Evolutionary conservation across 2,113 vertebrate genomes (phyloP), one percentile per base, ranked within the genome.

Genomic region (Psophia crepitans): DNA sequence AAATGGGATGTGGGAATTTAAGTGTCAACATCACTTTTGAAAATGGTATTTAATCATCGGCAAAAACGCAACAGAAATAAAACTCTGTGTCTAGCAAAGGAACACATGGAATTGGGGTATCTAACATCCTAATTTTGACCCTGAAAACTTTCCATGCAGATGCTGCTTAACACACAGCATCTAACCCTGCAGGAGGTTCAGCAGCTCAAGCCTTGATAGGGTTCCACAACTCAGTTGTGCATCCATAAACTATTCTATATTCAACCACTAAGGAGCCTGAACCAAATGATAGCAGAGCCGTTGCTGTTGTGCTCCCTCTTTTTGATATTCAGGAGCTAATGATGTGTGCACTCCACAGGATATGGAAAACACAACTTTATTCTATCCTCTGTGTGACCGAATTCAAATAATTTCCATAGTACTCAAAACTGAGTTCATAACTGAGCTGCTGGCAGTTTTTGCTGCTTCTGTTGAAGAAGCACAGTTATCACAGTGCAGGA

Each of bases 241-340:
- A 74, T 78, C 43, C 80, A 86, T 58, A 84, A 88, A 74, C 41
- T 49, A 43, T 56, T 51, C 43, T 75, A 35, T 71, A 81, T 74
- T 65, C 76, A 92, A 70, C 23, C 46, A 75, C 84, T 64, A 71
- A 80, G 76, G 39, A 91, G 51, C 57, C n/a, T 71, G 60, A 95
- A 94, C 35, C 35, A 87, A 96, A 82, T 12, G 30, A 71, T 2
- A 82, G 51, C 48, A 82, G 41, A 87, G 69, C 69, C 75, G 66
- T 60, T 75, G 54, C 46, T 80, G 49, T 78, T 63, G 30, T 64
- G 43, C 33, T 91, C 58, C 54, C 33, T 63, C 60, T 84, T 63
- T 78, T 74, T 93, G 77, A 91, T 78, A 84, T 87, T 71, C 73
- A 87, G 89, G 33, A 68, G 32, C 60, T 95, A 91, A 96, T 71